Base-by-base conservation (phyloP, 2,113 vertebrate genomes). In the Trogon melanurus region DNA sequence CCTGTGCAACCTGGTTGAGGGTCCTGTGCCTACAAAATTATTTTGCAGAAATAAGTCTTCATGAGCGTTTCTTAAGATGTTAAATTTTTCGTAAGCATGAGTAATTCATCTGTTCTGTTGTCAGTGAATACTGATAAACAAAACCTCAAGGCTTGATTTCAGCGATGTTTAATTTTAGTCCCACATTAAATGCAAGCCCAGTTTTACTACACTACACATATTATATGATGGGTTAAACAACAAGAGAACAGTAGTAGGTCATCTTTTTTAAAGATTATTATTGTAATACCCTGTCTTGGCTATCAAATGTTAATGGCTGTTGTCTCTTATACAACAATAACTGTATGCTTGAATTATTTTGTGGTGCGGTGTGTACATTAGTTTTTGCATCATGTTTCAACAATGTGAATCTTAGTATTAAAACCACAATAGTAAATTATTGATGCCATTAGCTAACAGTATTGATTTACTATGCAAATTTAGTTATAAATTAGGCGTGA, bases 221-320 rank as follows among this genome's bases (percentile, higher is more conserved):
- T 93, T 97, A 91, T 76, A 94, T 84, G 90, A 95, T 91, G 75
- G 72, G 66, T 93, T 97, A 96, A 97, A 97, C 94, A 92, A 82
- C 78, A 94, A 84, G 74, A 95, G 93, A 85, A 94, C 50, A 93
- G 88, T 88, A 95, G 32, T 92, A 97, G 88, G 85, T 97, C 79
- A 95, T 96, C 21, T 53, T 7, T 54, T 91, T 48, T 8, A 4
- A 14, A 38, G 36, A 4, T 70, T 53, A 34, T 58, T 67, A 29
- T 91, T 97, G 76, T 94, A 86, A 85, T 95, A 93, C 72, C 58
- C 67, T 96, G 86, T 94, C 91, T 95, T 96, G 93, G 80, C 92
- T 89, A 82, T 97, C 96, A 96, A 93, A 95, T 92, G 87, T 97
- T 97, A 95, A 95, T 96, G 92, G 84, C 92, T 95, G 5, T 96